Evolutionary conservation across 2,113 vertebrate species (phyloP), one percentile per base, ranked within the genome.

Genomic region (Pteruthius melanotis): DNA sequence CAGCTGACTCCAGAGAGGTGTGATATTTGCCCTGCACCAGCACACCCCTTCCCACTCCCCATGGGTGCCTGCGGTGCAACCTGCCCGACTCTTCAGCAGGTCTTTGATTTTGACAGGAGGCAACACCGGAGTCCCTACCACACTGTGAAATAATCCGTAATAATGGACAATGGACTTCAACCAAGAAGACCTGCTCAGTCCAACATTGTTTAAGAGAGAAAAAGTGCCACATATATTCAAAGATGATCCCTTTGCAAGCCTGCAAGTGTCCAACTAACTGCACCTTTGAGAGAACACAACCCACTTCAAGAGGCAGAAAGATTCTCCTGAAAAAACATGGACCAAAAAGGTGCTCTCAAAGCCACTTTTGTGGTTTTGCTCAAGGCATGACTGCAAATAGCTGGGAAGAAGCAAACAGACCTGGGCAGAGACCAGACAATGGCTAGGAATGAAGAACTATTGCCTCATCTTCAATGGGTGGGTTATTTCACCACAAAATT

Each of bases 41-140:
- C 71, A 83, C 3, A 6, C 31, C 1, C 2, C n/a, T 60, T 76
- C 26, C 39, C 6, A 0, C 61, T 89, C 28, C 31, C 16, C 37
- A 17, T 1, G 4, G 18, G 20, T 33, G 42, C 21, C 63, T 9
- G 14, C 0, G 0, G 23, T 1, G 1, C 7, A n/a, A 40, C 37
- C 45, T 45, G 35, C 63, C 89, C 47, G 3, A 0, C 21, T 69
- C 49, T 31, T 88, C 68, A 69, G 52, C 44, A 52, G 13, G 11
- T 61, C 47, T 37, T 42, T 2, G 1, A 19, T n/a, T 9, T 1
- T 64, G 28, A 63, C 15, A 71, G n/a, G 23, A 75, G 54, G 26
- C 24, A 74, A 11, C 33, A 19, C 5, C 27, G 69, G 30, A 35
- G 44, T 60, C 23, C 61, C 39, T 37, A 10, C 33, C 26, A 49